Base-by-base conservation (phyloP, 2,888 invertebrate genomes). In the Gandaritis pyraliata region DNA sequence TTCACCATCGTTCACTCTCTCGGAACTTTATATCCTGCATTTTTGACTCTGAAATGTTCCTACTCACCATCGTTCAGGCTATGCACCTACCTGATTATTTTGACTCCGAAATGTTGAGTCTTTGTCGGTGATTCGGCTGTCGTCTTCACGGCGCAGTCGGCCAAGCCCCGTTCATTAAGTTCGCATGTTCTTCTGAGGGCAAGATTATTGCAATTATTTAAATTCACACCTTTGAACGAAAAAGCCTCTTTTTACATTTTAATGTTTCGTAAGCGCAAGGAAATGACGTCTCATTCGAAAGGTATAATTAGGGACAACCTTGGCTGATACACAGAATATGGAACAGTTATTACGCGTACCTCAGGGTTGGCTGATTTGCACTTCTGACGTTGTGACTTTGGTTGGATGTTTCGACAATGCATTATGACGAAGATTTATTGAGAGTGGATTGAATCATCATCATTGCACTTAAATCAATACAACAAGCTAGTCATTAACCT, bases 161-260 rank as follows among this genome's bases (percentile, higher is more conserved):
- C 48, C 52, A 39, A 56, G 47, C 66, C 78, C 88, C 87, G 77
- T 78, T 88, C 87, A 91, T 92, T 90, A 91, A 83, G 80, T 83
- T 90, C 77, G 90, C 91, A 88, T 91, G 91, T 88, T 85, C 78
- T 80, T 84, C 83, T 76, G 81, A 81, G 82, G 77, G 66, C 72
- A 69, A 79, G 86, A 91, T 91, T 90, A 91, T 91, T 91, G 90
- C 91, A 91, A 92, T 92, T 91, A 91, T 92, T 92, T 91, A 92
- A 91, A 92, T 91, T 92, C 91, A 90, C 92, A 91, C 92, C 91
- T 92, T 88, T 83, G 87, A 81, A 86, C 82, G 85, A 89, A 90
- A 91, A 90, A 87, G 81, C 82, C 84, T 85, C 85, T 87, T 90
- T 89, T 89, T 86, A 85, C 78, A 85, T 86, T 79, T 88, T 89